Evolutionary conservation across 2,113 vertebrate species (phyloP), one percentile per base, ranked within the genome.

Genomic region (Apodemus sylvaticus): DNA sequence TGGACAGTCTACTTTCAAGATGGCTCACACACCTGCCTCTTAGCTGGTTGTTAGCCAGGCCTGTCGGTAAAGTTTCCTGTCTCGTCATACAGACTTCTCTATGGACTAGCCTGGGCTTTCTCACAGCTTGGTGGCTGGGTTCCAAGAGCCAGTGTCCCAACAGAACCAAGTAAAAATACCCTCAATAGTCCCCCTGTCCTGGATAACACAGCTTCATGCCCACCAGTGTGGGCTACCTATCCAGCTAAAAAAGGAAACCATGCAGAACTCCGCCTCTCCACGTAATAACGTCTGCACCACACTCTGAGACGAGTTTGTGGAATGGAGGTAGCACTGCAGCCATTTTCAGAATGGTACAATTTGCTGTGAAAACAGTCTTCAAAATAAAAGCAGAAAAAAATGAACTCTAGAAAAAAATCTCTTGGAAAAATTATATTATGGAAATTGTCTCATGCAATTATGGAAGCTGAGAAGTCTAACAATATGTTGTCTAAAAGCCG

Each of bases 21-120:
- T 66, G 53, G 48, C 51, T 90, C 20, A 19, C 10, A 39, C 55
- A 34, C 22, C 16, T 36, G 22, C 70, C 79, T 48, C 62, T 78
- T 48, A 26, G 11, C 31, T 66, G 53, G 68, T 64, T 51, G 13
- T 53, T 53, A 74, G 6, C 26, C 73, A 68, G 66, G 51, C 36
- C 76, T 45, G 0, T 68, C 31, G 16, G 58, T 78, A 64, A 81
- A 86, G 51, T 48, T 42, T 31, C 45, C 1, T 22, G 51, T 31
- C 60, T 92, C 31, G 20, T 73, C 81, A 64, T 11, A 51, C 13
- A 31, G 42, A 66, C 34, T 66, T 91, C 78, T 89, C 76, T 19
- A 5, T 24, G 34, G 78, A 55, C 48, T 68, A 91, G 31, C 26
- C 90, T 83, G 78, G 73, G 60, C 89, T 96, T 97, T 93, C 89